Conservation (phyloP, 2,113 vertebrate genomes). For the Hystrix cristata region DNA sequence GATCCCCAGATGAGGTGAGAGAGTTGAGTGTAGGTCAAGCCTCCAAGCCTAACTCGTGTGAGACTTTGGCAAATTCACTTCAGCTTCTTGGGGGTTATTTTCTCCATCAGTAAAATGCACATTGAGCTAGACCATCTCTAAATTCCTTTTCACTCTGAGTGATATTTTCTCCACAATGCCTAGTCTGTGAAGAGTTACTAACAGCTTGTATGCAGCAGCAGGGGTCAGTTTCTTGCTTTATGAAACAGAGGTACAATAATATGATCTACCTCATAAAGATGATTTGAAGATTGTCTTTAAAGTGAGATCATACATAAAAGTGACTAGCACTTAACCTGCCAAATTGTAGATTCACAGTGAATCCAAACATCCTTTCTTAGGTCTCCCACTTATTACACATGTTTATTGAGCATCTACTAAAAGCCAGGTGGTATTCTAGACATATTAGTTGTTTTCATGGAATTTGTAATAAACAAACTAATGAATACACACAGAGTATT, state of each 20-base stretch:
- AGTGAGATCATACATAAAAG: neutral
- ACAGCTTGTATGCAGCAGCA: neutral
- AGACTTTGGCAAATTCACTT: neutral
- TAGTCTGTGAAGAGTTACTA: conserved; percentile 3
- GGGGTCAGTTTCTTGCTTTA: neutral
- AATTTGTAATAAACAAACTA: neutral
- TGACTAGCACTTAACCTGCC: neutral
- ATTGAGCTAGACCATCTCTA: neutral
- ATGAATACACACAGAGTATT: neutral
- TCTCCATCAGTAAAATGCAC: neutral
- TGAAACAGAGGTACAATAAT: neutral
- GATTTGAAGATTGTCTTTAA: neutral
- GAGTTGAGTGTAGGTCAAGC: neutral
- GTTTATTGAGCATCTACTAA: neutral
- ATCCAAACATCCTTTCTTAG: neutral
- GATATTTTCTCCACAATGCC: neutral
- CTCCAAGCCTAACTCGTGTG: neutral
- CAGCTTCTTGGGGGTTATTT: neutral
- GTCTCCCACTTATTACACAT: neutral
- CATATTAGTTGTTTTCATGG: neutral
- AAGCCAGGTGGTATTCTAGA: neutral
- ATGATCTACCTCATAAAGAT: neutral
- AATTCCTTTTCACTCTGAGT: neutral
- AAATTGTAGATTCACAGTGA: neutral
- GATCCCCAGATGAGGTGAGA: neutral